Evolutionary conservation across 2,113 vertebrate genomes (phyloP).

Genomic region (Cygnus atratus): DNA sequence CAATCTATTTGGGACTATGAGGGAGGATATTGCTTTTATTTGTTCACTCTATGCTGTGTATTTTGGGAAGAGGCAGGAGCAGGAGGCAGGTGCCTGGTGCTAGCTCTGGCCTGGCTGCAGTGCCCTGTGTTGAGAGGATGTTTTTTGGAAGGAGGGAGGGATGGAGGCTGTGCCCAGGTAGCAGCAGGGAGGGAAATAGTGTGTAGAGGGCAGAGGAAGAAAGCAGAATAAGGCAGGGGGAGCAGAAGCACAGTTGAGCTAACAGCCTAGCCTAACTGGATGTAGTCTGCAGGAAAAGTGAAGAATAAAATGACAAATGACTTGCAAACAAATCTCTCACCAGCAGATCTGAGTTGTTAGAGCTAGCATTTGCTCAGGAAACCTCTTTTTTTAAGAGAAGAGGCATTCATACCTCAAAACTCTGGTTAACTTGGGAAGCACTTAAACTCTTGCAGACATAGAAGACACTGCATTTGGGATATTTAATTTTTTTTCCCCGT

Average conservation of each 20-base stretch:
- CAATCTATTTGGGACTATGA: background rate
- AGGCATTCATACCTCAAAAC: background rate
- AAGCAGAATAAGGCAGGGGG: background rate
- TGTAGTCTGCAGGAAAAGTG: background rate
- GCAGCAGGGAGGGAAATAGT: background rate
- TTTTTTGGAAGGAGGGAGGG: background rate
- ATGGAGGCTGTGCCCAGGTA: background rate
- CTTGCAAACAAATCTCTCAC: background rate
- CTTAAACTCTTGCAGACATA: background rate
- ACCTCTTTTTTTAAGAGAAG: background rate
- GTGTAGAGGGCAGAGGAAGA: rapidly evolving
- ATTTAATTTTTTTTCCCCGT: background rate
- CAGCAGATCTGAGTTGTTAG: background rate
- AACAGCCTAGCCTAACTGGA: background rate
- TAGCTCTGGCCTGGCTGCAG: background rate
- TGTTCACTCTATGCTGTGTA: background rate
- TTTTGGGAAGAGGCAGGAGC: background rate
- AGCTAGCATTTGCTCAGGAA: background rate
- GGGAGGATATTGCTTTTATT: background rate
- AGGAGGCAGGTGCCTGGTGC: background rate
- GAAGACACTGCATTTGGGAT: background rate
- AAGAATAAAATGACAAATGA: background rate
- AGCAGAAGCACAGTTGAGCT: background rate
- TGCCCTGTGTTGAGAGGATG: background rate
- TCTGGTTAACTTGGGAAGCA: background rate